Percentiles rank a stretch among this genome's conserved stretches.
These are phyloP conservation scores for Pogoniulus pusillus DNA, from an alignment of 2,797 vertebrate genomes.

Conservation along the genomic window DNA sequence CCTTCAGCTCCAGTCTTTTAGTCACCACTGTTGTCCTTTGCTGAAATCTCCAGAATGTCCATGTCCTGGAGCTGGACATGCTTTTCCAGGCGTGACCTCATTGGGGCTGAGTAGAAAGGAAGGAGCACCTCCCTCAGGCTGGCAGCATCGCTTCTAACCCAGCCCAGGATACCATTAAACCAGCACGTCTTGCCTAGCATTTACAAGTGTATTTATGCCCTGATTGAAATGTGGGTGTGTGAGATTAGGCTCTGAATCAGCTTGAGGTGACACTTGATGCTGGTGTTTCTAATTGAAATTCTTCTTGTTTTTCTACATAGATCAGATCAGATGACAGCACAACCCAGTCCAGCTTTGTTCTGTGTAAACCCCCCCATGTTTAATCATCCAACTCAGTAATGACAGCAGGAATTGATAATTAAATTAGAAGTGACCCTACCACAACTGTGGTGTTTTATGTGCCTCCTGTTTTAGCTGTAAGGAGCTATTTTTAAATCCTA, in stretches of 20 bases:
- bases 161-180: background rate
- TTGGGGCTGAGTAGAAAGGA: background rate
- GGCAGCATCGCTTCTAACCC: background rate
- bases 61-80: background rate
- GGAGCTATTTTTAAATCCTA: constrained; percentile 12
- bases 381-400: constrained; percentile 16
- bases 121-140: background rate
- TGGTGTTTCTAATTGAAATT: constrained; percentile 52
- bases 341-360: constrained; percentile 14
- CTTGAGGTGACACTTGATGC: constrained; percentile 23
- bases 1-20: background rate
- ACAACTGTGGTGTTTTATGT: background rate
- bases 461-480: background rate
- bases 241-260: constrained; percentile 37
- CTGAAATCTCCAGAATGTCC: background rate
- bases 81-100: background rate
- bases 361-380: constrained; percentile 35
- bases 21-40: background rate
- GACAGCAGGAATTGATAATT: background rate
- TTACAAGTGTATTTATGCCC: background rate
- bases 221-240: background rate
- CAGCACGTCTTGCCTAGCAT: background rate
- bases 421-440: background rate
- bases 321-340: constrained; percentile 18
- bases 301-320: constrained; percentile 15